A percentile compares a stretch with the other conserved stretches of the same genome.
Evolutionary conservation across 2,888 invertebrate species (phyloP).

Genomic region (Agonum fuliginosum): DNA sequence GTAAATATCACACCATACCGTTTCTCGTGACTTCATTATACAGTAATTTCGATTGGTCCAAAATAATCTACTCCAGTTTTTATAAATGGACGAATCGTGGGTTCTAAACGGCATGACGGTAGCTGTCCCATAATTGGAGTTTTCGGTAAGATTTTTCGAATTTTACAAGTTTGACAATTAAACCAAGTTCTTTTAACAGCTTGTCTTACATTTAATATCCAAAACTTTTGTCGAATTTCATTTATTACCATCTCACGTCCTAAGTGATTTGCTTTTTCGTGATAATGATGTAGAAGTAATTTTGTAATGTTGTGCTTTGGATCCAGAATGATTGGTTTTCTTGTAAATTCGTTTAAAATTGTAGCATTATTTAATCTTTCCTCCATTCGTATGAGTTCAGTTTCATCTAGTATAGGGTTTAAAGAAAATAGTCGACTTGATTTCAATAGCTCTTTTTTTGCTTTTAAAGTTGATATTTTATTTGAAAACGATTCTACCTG

Average conservation of each 20-base stretch:
- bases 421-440: background rate
- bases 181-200: slow-evolving; percentile 39
- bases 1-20: slow-evolving; percentile 25
- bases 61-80: slow-evolving; percentile 47
- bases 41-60: slow-evolving; percentile 18
- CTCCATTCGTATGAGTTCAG: slow-evolving; percentile 15
- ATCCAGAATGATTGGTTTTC: background rate
- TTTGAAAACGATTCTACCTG: too few relatives aligned
- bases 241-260: slow-evolving; percentile 45
- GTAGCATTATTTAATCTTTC: slow-evolving; percentile 33
- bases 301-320: slow-evolving; percentile 40
- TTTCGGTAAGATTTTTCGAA: background rate
- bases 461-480: background rate
- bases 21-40: slow-evolving; percentile 29
- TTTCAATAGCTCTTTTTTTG: background rate
- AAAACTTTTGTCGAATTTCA: slow-evolving; percentile 22
- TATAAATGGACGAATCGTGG: background rate
- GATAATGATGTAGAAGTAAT: slow-evolving; percentile 51
- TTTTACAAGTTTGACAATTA: slow-evolving; percentile 22
- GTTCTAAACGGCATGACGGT: background rate
- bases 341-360: background rate
- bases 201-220: slow-evolving; percentile 43
- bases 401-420: background rate
- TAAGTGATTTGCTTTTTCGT: slow-evolving; percentile 41
- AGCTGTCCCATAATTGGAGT: slow-evolving; percentile 17